phyloP scores from a whole-genome alignment of 2,888 invertebrate species.

The Pachliopta kotzebuea region DNA sequence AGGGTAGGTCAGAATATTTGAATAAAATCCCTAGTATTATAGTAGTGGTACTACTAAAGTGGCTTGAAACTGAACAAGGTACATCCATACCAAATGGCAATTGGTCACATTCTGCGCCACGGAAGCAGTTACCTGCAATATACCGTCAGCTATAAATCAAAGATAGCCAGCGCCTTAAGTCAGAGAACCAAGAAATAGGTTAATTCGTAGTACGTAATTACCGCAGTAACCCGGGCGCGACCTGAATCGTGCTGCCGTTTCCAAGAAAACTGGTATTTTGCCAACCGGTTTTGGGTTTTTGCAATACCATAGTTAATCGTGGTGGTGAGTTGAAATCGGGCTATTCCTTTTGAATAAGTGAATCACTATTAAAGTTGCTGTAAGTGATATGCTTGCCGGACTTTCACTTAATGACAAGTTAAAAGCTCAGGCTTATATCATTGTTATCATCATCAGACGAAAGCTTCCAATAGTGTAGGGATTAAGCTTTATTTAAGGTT shows the following conservation, averaged over 20 bases:
- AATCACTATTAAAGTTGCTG: conserved; percentile 27
- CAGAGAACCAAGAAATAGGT: conserved; percentile 34
- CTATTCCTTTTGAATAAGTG: neutral
- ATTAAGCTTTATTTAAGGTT: too few relatives aligned
- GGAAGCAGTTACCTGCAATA: neutral
- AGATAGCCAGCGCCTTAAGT: conserved; percentile 51
- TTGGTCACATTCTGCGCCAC: too few relatives aligned
- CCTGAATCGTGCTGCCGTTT: conserved; percentile 16
- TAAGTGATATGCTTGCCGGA: too few relatives aligned
- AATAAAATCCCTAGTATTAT: too few relatives aligned
- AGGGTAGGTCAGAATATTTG: too few relatives aligned
- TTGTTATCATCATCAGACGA: too few relatives aligned
- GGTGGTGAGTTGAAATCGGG: conserved; percentile 1
- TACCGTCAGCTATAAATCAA: conserved; percentile 32
- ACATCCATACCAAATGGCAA: too few relatives aligned
- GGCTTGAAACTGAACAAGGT: too few relatives aligned
- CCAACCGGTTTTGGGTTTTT: conserved; percentile 14
- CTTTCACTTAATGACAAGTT: too few relatives aligned
- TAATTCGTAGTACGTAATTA: conserved; percentile 22
- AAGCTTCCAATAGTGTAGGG: too few relatives aligned
- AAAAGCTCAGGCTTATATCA: too few relatives aligned
- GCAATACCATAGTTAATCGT: conserved; percentile 15
- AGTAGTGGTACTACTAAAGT: too few relatives aligned
- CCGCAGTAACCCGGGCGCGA: conserved; percentile 21
- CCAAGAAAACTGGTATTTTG: conserved; percentile 20